Evolutionary conservation across 2,113 vertebrate genomes (phyloP), one percentile per base, ranked within the genome.

Genomic region (Nicator chloris): DNA sequence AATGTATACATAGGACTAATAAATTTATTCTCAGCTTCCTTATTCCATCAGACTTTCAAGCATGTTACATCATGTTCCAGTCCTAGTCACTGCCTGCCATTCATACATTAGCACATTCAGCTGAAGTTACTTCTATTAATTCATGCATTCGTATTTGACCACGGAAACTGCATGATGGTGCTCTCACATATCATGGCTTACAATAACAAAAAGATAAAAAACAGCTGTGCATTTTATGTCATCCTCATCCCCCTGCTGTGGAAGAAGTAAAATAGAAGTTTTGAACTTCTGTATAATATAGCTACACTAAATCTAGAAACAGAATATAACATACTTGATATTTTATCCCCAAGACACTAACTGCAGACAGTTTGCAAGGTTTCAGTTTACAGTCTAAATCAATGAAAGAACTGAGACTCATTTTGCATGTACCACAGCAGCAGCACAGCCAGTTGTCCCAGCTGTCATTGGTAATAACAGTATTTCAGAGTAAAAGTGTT

Each of bases 331-430:
- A 14, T 49, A 82, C 75, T 92, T 83, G 40, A 42, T 86, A 90
- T 31, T 90, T 90, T 89, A 92, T 75, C 37, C 56, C 47, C 71
- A 92, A 87, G 45, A 95, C 45, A 86, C 42, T 89, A 84, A 82
- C 12, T 93, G 56, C 42, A 75, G 57, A 51, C 57, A 45, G 45
- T 86, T 84, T 93, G 53, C 42, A 70, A 95, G 82, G 82, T 82
- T 78, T 97, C 84, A 54, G 45, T 84, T 93, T 91, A 89, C 72
- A 54, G 16, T 17, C 15, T 65, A 87, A 89, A 90, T 77, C 87
- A 95, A 26, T 54, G 40, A 66, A 97, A 81, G 40, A 95, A 96
- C 70, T 50, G 56, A 94, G 68, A 86, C 26, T 54, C n/a, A 64
- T 81, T 86, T 64, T 88, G 42, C 20, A 64, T 35, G 21, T 75